Base-by-base conservation (phyloP, 2,797 vertebrate species). In the Atherinosoma microstoma region DNA sequence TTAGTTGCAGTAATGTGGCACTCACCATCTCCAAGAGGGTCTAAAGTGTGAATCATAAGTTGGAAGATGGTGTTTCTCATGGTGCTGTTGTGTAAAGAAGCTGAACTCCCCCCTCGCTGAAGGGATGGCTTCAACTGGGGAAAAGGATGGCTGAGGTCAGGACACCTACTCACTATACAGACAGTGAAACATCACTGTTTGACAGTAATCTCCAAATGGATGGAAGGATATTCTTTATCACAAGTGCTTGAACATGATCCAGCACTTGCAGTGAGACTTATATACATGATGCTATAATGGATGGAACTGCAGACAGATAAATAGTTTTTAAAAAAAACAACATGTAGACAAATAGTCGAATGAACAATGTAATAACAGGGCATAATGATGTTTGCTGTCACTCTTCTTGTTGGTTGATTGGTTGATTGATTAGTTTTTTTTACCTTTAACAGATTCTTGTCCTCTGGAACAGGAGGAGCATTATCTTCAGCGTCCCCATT, bases 51-150 rank as follows among this genome's bases (percentile, higher is more conserved):
- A 88, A 98, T 96, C 96, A 98, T 97, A 77, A 99, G 97, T 53
- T 97, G 96, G 87, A 97, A 97, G 90, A 98, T 95, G 92, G 96
- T 97, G 93, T 89, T 95, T 29, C 98, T 96, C 94, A 97, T 96
- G 69, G 96, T 98, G 68, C 97, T 96, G 94, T 98, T 98, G 94
- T 99, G 98, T 40, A 99, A 92, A 75, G 97, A 99, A 67, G 97
- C 95, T 0, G 96, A 97, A 88, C 97, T 98, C 62, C 96, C 95
- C 60, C 96, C 97, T 82, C 96, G 91, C 89, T 96, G 95, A 77
- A 99, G 95, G 75, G 89, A 67, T 2, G 96, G 92, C 36, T 93
- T 94, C 34, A 96, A 89, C 97, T 99, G 88, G 10, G 83, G 82
- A 85, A 72, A 81, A 29, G 89, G 20, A 81, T 6, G 56, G 10